These are phyloP conservation scores for Acestrorhynchus altus DNA, from an alignment of 2,797 vertebrate genomes.

Conservation along the genomic window DNA sequence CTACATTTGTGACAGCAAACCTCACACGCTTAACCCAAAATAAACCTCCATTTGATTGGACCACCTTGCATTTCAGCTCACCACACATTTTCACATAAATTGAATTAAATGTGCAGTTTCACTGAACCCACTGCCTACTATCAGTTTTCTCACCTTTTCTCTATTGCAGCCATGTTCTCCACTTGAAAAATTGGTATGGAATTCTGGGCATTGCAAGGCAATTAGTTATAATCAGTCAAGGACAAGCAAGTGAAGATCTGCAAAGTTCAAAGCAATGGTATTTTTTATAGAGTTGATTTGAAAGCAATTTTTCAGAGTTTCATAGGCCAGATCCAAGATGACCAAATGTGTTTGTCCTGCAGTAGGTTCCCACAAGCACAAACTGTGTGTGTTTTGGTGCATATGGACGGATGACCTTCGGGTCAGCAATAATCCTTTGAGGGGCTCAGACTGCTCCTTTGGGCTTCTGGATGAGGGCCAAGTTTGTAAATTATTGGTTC, in stretches of 20 bases:
- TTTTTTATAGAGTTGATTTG: conserved; percentile 45
- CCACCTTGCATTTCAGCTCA: conserved; percentile 64
- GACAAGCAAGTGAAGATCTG: conserved; percentile 32
- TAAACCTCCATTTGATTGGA: conserved; percentile 44
- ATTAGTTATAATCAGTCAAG: conserved; percentile 37
- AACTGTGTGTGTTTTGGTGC: conserved; percentile 11
- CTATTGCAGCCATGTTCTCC: conserved; percentile 49
- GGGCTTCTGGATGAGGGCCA: conserved; percentile 8
- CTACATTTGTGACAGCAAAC: conserved; percentile 52
- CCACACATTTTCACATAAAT: conserved; percentile 68
- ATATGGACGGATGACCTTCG: neutral
- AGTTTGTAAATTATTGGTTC: conserved; percentile 61
- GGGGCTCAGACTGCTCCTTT: neutral
- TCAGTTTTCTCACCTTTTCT: conserved; percentile 50
- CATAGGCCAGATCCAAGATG: conserved; percentile 8
- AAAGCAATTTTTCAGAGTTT: conserved; percentile 49
- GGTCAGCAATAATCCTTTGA: neutral
- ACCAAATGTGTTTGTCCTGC: conserved; percentile 23
- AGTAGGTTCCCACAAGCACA: conserved; percentile 31
- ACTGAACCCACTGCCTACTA: conserved; percentile 55
- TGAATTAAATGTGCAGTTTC: conserved; percentile 73
- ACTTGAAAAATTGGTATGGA: conserved; percentile 43
- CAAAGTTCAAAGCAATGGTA: conserved; percentile 2
- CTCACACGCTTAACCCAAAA: conserved; percentile 47
- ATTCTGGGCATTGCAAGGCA: conserved; percentile 48